Evolutionary conservation across 2,888 invertebrate species (phyloP).

Genomic region (Amphimallon solstitiale): DNA sequence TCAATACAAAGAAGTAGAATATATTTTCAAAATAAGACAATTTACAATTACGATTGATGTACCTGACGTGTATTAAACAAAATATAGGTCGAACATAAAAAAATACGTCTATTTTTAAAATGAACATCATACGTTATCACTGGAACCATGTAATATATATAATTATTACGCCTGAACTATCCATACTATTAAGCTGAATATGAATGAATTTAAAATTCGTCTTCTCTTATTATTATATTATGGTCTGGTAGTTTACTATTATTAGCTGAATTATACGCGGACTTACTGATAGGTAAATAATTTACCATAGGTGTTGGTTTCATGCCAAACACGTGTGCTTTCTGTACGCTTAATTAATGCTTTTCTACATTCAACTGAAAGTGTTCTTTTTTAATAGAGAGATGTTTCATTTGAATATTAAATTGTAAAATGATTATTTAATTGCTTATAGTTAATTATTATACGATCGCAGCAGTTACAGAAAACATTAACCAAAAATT

Average conservation of each 20-base stretch:
- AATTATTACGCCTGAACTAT: background rate
- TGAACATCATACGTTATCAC: slow-evolving; percentile 5
- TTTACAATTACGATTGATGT: background rate
- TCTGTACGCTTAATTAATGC: too few relatives aligned
- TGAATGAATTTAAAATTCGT: slow-evolving; percentile 19
- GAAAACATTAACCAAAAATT: too few relatives aligned
- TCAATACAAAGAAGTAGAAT: background rate
- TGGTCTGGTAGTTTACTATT: slow-evolving; percentile 5
- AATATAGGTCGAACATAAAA: slow-evolving; percentile 2
- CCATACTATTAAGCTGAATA: slow-evolving; percentile 10
- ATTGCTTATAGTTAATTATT: too few relatives aligned
- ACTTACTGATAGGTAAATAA: too few relatives aligned
- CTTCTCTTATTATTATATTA: slow-evolving; percentile 4
- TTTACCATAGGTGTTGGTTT: too few relatives aligned
- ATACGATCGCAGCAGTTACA: too few relatives aligned
- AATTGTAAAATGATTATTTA: too few relatives aligned
- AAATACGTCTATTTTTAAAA: background rate
- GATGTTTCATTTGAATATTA: too few relatives aligned
- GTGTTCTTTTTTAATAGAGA: too few relatives aligned
- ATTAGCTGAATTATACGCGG: too few relatives aligned
- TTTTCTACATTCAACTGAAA: too few relatives aligned
- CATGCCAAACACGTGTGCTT: too few relatives aligned
- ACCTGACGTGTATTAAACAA: background rate
- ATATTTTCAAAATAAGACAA: background rate
- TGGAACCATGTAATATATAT: background rate